Base-by-base conservation (phyloP, 1,140 invertebrate species). In the Melitaea cinxia region DNA sequence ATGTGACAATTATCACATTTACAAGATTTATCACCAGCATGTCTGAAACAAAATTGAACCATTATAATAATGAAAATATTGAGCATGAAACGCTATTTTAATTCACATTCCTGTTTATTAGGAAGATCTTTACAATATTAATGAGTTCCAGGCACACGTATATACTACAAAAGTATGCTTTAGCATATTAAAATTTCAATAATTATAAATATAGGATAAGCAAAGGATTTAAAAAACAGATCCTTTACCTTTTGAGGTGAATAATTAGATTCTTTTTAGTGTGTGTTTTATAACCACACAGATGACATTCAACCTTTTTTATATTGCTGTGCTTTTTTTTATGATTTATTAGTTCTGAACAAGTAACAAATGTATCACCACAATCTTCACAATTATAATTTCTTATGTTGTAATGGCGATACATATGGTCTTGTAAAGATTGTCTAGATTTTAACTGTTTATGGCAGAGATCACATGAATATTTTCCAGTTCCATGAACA, bases 301-400 rank as follows among this genome's bases (percentile, higher is more conserved):
- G 50, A 61, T 91, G 82, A 65, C 92, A 92, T 68, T 85, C 80
- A 21, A 88, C 68, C 54, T 77, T 84, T 59, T 88, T 91, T 9
- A 79, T 65, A 12, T 57, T 50, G 52, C 60, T 77, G 62, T 92
- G 91, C 61, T 81, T 90, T 54, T 78, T 83, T 49, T 80, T 85
- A 56, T 92, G 91, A 65, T 89, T 91, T n/a, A 81, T 30, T 65
- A 92, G 67, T 60, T 91, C 90, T 37, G 89, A 84, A 28, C 75
- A 77, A 26, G 89, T 90, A 2, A 92, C 83, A 82, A 92, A 92
- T 15, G 82, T 89, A 56, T 75, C 73, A 7, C 91, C 91, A 78
- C 90, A 92, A 24, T 85, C 84, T 73, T 91, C 89, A 77, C 91
- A 92, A 54, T 78, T 92, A 55, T 82, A 92, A 70, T 91, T 91